Evolutionary conservation across 2,113 vertebrate species (phyloP), one percentile per base, ranked within the genome.

Genomic region (Ailurus styani): DNA sequence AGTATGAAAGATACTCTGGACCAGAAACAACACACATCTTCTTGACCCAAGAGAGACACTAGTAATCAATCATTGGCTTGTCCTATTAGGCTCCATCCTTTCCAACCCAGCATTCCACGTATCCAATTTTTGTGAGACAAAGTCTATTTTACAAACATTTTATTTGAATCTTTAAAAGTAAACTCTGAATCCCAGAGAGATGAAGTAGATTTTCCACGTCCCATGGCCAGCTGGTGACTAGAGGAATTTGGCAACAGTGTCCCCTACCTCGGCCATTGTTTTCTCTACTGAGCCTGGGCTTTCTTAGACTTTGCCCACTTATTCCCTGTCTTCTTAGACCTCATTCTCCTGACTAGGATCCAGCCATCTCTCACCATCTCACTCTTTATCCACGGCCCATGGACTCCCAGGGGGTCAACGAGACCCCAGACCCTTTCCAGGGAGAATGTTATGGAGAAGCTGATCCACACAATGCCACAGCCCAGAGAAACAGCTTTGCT

Each of bases 161-260:
- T 68, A 72, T 90, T 34, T 62, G 66, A 87, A 93, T 42, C 50
- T 77, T 47, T 47, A 29, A 82, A 73, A 57, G 8, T 5, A 68
- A 95, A 62, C 47, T 85, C 50, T 37, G 42, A 96, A 84, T 54
- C 45, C 52, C 66, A 88, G 70, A 94, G 77, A 93, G 21, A 45
- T 40, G 27, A 57, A 64, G 23, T 12, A 37, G 77, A 54, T 95
- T 78, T 90, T 54, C 17, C 47, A 60, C 50, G 5, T 42, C 79
- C 29, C 45, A n/a, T 1, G 1, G 52, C 72, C 6, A 0, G 34
- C 18, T 15, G 2, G 11, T 4, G 6, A 27, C 40, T 10, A 7
- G 2, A 10, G 13, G 79, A 31, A 37, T n/a, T 5, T 6, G 15
- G 50, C 78, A 70, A 8, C 18, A 40, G 29, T 7, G 40, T 77